Conservation (phyloP, 2,888 invertebrate genomes). For the Ichneumoninae sp. region DNA sequence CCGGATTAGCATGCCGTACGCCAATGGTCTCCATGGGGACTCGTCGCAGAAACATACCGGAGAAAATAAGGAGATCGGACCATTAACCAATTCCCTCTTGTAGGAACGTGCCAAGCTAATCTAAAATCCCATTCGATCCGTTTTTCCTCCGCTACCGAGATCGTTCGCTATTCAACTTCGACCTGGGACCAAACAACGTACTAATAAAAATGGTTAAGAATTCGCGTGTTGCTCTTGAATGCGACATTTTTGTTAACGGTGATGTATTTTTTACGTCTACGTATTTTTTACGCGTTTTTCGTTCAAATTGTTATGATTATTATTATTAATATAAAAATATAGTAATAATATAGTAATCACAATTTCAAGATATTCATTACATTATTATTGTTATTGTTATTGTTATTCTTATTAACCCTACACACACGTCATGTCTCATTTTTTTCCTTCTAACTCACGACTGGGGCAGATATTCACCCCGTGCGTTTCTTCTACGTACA, state of each 20-base stretch:
- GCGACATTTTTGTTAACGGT: background rate
- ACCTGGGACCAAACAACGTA: background rate
- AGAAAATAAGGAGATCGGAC: conserved; percentile 46
- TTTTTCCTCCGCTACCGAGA: background rate
- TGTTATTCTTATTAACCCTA: too few relatives aligned
- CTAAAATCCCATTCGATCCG: conserved; percentile 17
- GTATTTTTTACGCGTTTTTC: conserved; percentile 4
- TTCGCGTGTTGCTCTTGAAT: background rate
- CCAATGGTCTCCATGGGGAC: conserved; percentile 79
- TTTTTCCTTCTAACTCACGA: too few relatives aligned
- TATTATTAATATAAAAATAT: background rate
- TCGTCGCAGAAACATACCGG: conserved; percentile 61
- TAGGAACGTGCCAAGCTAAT: conserved; percentile 28
- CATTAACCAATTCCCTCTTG: conserved; percentile 37
- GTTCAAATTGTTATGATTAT: background rate
- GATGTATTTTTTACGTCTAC: background rate
- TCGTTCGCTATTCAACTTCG: background rate
- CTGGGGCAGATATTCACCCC: too few relatives aligned
- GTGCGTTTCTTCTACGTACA: too few relatives aligned
- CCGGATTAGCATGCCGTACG: conserved; percentile 66
- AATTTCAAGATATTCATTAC: too few relatives aligned
- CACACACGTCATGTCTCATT: too few relatives aligned
- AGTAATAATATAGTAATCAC: too few relatives aligned
- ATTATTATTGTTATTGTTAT: too few relatives aligned
- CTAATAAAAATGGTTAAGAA: background rate